Percentiles rank a stretch among this genome's conserved stretches.
Evolutionary conservation across 2,888 invertebrate genomes (phyloP).

Genomic region (Empis livida): DNA sequence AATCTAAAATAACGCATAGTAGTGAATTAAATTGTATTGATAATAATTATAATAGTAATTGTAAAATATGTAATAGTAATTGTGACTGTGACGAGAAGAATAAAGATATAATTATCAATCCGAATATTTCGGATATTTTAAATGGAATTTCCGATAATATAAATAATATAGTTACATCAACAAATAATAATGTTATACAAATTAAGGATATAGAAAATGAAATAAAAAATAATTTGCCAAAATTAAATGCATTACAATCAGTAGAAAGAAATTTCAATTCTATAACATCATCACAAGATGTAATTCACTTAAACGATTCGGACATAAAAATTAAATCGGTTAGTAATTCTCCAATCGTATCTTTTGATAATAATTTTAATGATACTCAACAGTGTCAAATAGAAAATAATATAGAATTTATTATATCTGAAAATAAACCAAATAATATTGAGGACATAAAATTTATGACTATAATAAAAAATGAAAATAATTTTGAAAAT

Average conservation of each 20-base stretch:
- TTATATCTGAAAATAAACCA: too few species aligned
- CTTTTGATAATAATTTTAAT: background rate
- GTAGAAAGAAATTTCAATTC: too few species aligned
- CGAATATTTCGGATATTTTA: background rate
- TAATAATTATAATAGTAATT: background rate
- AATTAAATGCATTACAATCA: too few species aligned
- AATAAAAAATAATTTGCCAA: too few species aligned
- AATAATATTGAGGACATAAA: too few species aligned
- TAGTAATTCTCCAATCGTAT: background rate
- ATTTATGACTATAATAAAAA: background rate
- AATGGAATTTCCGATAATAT: too few species aligned
- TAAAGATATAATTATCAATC: background rate
- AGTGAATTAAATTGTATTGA: background rate
- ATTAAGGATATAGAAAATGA: too few species aligned
- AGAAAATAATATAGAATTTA: background rate
- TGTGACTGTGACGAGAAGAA: too few species aligned
- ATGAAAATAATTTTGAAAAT: slow-evolving; percentile 2
- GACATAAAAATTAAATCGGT: background rate
- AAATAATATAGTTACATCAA: too few species aligned
- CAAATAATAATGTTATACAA: too few species aligned
- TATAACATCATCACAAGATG: too few species aligned
- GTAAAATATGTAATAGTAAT: background rate
- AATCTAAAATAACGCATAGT: background rate
- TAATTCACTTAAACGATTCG: too few species aligned
- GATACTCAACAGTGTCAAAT: background rate